Evolutionary conservation across 53 echinoderm and acorn worm species (phyloP).

Genomic region (Temnopleurus reevesii): DNA sequence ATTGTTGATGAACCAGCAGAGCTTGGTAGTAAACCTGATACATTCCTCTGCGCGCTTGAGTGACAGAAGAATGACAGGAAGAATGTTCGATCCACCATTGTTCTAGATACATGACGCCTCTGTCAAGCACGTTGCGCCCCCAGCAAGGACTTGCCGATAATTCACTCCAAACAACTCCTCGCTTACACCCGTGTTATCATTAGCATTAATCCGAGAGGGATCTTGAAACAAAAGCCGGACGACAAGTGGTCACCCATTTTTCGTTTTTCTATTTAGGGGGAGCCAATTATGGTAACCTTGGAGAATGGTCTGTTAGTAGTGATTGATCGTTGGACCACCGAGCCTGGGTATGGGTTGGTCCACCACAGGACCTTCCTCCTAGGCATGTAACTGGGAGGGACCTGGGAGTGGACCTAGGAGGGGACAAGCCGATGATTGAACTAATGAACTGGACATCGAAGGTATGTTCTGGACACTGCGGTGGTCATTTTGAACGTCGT

Average conservation of each 20-base stretch:
- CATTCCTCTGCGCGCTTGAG: constrained; percentile 32
- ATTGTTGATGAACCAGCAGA: constrained; percentile 10
- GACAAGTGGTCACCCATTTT: constrained; percentile 49
- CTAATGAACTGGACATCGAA: constrained; percentile 39
- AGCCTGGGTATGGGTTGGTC: constrained; percentile 10
- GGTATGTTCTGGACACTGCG: background rate
- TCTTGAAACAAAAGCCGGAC: constrained; percentile 51
- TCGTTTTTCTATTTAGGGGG: background rate
- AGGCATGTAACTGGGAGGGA: background rate
- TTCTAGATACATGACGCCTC: constrained; percentile 36
- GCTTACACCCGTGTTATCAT: constrained; percentile 48
- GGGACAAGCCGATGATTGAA: background rate
- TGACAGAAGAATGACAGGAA: constrained; percentile 48
- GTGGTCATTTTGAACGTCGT: background rate
- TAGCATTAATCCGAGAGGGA: constrained; percentile 47
- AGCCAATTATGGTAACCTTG: constrained; percentile 18
- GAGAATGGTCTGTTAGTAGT: background rate
- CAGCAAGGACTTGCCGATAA: constrained; percentile 49
- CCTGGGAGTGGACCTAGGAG: background rate
- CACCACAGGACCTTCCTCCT: background rate
- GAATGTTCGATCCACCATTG: constrained; percentile 57
- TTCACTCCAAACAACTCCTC: constrained; percentile 59
- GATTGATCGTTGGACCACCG: constrained; percentile 46
- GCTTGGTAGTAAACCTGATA: constrained; percentile 38
- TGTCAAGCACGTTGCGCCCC: background rate